Evolutionary conservation across 2,888 invertebrate species (phyloP).

Genomic region (Craniophora ligustri): DNA sequence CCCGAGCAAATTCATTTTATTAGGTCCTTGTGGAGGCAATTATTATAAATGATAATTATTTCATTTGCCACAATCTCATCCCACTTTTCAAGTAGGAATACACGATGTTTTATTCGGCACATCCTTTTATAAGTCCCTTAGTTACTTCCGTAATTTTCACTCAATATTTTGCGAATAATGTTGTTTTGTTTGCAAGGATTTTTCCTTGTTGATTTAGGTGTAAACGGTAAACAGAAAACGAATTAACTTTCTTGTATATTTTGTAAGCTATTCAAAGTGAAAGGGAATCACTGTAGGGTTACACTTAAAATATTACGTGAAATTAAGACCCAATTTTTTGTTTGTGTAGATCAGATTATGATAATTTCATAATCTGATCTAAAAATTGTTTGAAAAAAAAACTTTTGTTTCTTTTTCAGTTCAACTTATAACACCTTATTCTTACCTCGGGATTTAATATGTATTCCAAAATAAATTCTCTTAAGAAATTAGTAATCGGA

Average conservation of each 20-base stretch:
- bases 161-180: constrained; percentile 19
- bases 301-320: background rate
- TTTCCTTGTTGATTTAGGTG: constrained; percentile 16
- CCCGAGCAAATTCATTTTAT: constrained; percentile 35
- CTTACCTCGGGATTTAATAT: too few species aligned
- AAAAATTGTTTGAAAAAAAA: too few species aligned
- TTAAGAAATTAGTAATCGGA: too few species aligned
- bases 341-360: too few species aligned
- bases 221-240: constrained; percentile 13
- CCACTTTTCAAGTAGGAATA: constrained; percentile 19
- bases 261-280: constrained; percentile 1
- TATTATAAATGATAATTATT: constrained; percentile 48
- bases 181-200: constrained; percentile 15
- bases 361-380: too few species aligned
- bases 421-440: too few species aligned
- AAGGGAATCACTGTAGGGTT: background rate
- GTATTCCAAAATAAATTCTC: too few species aligned
- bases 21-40: constrained; percentile 25
- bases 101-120: constrained; percentile 26
- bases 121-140: constrained; percentile 4
- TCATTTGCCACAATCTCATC: constrained; percentile 31
- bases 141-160: constrained; percentile 23
- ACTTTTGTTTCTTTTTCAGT: too few species aligned
- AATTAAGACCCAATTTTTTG: too few species aligned
- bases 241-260: constrained; percentile 3